A percentile compares a stretch with the other conserved stretches of the same genome.
These are phyloP conservation scores for Siphamia tubifer DNA, from an alignment of 2,113 vertebrate species.

Conservation along the genomic window DNA sequence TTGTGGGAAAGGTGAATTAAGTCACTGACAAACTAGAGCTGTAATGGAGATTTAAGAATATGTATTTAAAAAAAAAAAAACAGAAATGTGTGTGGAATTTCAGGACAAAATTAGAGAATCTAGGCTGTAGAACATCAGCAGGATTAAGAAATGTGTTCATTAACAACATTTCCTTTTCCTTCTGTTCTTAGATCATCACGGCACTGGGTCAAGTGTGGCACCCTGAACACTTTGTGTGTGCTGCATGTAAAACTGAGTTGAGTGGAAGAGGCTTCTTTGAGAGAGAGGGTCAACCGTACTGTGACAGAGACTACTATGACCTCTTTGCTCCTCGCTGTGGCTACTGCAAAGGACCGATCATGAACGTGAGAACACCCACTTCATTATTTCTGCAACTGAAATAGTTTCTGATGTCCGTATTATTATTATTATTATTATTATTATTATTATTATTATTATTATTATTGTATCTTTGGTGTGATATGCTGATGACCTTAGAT, in stretches of 20 bases:
- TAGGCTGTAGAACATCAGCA: too few relatives aligned
- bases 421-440: too few relatives aligned
- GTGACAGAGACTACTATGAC: constrained; percentile 85
- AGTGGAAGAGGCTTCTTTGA: constrained; percentile 84
- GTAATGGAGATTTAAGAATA: neutral
- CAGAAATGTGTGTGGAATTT: too few relatives aligned
- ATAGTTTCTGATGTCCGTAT: too few relatives aligned
- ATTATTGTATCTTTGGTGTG: too few relatives aligned
- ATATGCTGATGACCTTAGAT: too few relatives aligned
- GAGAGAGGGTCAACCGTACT: constrained; percentile 82
- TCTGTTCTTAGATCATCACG: constrained; percentile 80
- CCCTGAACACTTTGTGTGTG: constrained; percentile 88
- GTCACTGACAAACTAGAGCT: neutral
- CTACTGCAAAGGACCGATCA: constrained; percentile 86
- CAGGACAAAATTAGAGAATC: too few relatives aligned
- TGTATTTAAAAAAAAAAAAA: neutral
- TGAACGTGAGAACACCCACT: constrained; percentile 77
- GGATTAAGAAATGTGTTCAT: too few relatives aligned
- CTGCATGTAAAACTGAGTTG: constrained; percentile 80
- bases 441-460: too few relatives aligned
- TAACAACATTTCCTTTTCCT: neutral
- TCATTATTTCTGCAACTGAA: too few relatives aligned
- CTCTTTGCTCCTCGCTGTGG: constrained; percentile 86
- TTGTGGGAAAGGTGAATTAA: constrained; percentile 85
- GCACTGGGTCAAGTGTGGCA: constrained; percentile 89